These are phyloP conservation scores for Hippoglossus hippoglossus DNA, from an alignment of 2,797 vertebrate species.

Conservation along the genomic window DNA sequence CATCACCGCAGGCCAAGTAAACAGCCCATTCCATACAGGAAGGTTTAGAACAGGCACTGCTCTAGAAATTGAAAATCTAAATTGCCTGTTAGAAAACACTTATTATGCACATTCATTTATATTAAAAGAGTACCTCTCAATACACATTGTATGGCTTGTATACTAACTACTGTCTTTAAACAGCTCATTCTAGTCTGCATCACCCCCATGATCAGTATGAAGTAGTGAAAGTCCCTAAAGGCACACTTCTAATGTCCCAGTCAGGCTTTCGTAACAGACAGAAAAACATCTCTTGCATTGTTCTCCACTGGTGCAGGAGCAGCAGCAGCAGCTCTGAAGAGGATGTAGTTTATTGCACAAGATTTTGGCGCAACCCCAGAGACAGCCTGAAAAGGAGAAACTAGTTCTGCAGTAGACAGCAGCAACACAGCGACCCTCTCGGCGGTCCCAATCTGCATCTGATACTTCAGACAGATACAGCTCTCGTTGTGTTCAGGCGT, in stretches of 20 bases:
- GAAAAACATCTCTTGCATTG: slow-evolving; percentile 47
- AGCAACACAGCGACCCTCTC: slow-evolving; percentile 38
- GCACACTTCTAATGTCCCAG: slow-evolving; percentile 20
- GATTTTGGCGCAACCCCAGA: slow-evolving; percentile 45
- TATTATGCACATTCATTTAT: not conserved
- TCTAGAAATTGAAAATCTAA: not conserved
- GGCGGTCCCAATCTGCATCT: slow-evolving; percentile 46
- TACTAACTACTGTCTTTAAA: slow-evolving; percentile 1
- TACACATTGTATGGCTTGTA: not conserved
- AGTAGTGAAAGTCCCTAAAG: slow-evolving; percentile 41
- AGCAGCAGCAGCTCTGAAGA: slow-evolving; percentile 65
- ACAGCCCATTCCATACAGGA: no score
- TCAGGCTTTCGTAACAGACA: slow-evolving; percentile 37
- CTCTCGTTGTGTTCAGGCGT: slow-evolving; percentile 43
- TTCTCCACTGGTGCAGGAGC: slow-evolving; percentile 53
- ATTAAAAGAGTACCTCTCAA: no score
- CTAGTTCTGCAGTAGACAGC: slow-evolving; percentile 43
- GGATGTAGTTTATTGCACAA: slow-evolving; percentile 78
- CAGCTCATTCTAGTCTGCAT: not conserved
- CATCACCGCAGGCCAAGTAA: no score
- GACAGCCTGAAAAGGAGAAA: slow-evolving; percentile 70
- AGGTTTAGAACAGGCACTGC: no score
- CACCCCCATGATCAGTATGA: slow-evolving; percentile 18
- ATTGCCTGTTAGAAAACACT: not conserved
- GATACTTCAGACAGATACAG: slow-evolving; percentile 46